These are phyloP conservation scores for Pemphredon lugubris DNA, from an alignment of 2,888 invertebrate species.

Conservation along the genomic window DNA sequence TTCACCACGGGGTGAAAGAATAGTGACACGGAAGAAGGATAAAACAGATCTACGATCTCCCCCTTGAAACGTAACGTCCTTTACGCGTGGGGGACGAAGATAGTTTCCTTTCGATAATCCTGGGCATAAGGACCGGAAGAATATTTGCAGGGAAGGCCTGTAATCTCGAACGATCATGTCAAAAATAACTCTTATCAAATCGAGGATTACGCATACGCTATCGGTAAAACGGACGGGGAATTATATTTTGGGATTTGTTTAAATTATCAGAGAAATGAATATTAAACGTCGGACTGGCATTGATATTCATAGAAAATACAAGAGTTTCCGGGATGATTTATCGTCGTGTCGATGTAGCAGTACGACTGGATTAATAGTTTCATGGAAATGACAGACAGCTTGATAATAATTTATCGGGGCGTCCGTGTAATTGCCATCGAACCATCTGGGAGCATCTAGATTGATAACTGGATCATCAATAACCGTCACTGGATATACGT, in stretches of 20 bases:
- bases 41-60: not conserved
- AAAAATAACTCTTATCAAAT: not conserved
- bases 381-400: conserved; percentile 61
- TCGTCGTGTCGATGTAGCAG: conserved; percentile 48
- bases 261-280: conserved; percentile 16
- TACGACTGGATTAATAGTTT: conserved; percentile 60
- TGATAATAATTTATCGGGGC: conserved; percentile 65
- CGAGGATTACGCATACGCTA: too few species aligned
- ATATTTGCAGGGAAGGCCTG: conserved; percentile 34
- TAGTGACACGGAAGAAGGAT: too few species aligned
- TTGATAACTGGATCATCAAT: conserved; percentile 59
- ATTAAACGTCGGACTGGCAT: conserved; percentile 8
- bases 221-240: too few species aligned
- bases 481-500: conserved; percentile 33
- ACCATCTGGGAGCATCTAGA: conserved; percentile 46
- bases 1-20: too few species aligned
- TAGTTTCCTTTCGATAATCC: conserved; percentile 42
- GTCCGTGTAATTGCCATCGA: conserved; percentile 59
- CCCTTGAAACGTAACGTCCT: not conserved
- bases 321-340: conserved; percentile 50
- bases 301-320: conserved; percentile 39
- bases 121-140: conserved; percentile 14
- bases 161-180: not conserved
- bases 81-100: conserved; percentile 5
- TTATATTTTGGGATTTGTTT: too few species aligned